Evolutionary conservation across 2,113 vertebrate species (phyloP).

Genomic region (Cheirogaleus medius): DNA sequence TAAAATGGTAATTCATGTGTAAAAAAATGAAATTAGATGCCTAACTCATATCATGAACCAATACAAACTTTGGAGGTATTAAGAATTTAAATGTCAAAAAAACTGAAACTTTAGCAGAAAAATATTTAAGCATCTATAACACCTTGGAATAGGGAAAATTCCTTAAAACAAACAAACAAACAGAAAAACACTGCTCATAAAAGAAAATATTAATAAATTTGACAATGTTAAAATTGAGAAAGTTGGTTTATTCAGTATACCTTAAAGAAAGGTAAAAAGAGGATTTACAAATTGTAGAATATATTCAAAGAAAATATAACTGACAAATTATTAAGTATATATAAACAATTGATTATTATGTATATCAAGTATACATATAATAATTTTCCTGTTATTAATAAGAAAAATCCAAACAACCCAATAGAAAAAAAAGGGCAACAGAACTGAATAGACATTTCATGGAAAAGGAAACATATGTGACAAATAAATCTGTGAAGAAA

Average conservation of each 20-base stretch:
- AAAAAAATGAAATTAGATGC: background rate
- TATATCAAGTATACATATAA: background rate
- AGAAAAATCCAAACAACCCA: background rate
- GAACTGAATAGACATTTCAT: background rate
- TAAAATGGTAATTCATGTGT: background rate
- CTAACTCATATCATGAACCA: background rate
- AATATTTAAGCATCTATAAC: background rate
- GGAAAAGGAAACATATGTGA: background rate
- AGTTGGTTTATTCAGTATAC: background rate
- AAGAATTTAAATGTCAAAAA: background rate
- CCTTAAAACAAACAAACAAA: background rate
- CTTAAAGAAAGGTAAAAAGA: background rate
- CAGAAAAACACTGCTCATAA: background rate
- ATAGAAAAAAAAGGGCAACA: background rate
- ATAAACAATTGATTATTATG: background rate
- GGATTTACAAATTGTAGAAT: background rate
- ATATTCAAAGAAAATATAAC: background rate
- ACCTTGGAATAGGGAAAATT: background rate
- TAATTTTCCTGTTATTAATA: background rate
- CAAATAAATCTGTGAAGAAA: background rate
- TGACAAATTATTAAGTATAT: background rate
- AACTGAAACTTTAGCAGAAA: background rate
- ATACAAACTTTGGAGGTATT: background rate
- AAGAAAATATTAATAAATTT: background rate
- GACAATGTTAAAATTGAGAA: background rate